Percentiles rank a stretch among this genome's conserved stretches.
Evolutionary conservation across 2,797 vertebrate species (phyloP).

Genomic region (Naso thynnoides): DNA sequence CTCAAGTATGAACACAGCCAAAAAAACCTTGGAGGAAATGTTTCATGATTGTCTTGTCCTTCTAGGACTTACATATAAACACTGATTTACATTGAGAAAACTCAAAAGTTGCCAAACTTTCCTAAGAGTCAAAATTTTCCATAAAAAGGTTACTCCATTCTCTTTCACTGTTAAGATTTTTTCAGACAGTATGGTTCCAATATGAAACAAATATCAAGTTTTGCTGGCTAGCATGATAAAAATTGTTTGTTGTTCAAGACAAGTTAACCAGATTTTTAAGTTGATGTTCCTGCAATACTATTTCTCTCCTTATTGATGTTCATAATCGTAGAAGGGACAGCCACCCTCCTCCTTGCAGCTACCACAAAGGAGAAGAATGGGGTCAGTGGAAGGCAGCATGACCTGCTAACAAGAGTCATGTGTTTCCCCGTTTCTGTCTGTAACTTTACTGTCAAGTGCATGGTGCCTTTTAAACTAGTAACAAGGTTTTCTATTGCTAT

Average conservation of each 20-base stretch:
- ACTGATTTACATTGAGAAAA: not conserved
- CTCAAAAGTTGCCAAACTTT: not conserved
- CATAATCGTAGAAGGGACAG: not conserved
- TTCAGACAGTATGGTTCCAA: not conserved
- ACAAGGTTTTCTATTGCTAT: not conserved
- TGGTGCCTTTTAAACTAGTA: not conserved
- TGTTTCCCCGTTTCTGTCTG: not conserved
- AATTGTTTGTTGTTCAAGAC: not conserved
- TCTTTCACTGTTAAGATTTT: not conserved
- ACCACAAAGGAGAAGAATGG: not conserved
- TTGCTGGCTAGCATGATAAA: not conserved
- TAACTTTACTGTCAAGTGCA: not conserved
- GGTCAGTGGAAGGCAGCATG: not conserved
- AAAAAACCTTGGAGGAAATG: constrained; percentile 45
- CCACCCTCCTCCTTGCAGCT: too few species aligned
- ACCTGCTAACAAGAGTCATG: not conserved
- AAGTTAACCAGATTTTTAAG: not conserved
- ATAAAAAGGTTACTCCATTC: not conserved
- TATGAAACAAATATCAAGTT: not conserved
- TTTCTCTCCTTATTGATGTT: too few species aligned
- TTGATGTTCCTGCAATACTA: not conserved
- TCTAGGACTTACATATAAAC: not conserved
- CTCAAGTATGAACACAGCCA: constrained; percentile 43
- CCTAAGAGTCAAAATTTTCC: not conserved
- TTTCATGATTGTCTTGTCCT: constrained; percentile 20